Percentiles rank a stretch among this genome's conserved stretches.
phyloP scores from a whole-genome alignment of 2,888 invertebrate genomes.

The Drosophila neonasuta region DNA sequence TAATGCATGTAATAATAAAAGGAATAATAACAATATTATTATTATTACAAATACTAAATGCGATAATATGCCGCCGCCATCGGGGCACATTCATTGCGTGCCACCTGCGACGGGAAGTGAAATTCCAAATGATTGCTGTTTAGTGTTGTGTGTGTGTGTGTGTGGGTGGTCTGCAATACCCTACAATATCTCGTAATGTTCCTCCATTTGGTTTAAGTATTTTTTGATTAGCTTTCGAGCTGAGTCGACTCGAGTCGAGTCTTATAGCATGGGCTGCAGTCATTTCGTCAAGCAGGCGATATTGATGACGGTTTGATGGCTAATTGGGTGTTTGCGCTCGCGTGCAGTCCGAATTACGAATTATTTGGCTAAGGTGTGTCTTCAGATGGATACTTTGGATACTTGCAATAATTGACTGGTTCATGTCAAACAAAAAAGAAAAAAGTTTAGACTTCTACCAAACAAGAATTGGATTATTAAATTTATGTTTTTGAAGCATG shows the following conservation, averaged over 20 bases:
- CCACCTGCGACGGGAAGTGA: conserved; percentile 36
- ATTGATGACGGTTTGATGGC: conserved; percentile 31
- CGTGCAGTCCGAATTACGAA: conserved; percentile 18
- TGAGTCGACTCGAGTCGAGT: conserved; percentile 1
- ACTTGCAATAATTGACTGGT: conserved; percentile 11
- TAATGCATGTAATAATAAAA: conserved; percentile 9
- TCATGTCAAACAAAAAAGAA: too few relatives aligned
- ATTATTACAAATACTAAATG: conserved; percentile 3
- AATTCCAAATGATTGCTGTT: conserved; percentile 35
- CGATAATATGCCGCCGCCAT: conserved; percentile 1
- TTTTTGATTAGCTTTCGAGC: conserved; percentile 63
- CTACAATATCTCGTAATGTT: conserved; percentile 41
- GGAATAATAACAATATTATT: conserved; percentile 6
- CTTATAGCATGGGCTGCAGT: conserved; percentile 24
- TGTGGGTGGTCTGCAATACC: conserved; percentile 22
- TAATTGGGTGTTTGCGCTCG: conserved; percentile 44
- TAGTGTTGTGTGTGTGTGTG: conserved; percentile 1
- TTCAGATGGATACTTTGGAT: conserved; percentile 10
- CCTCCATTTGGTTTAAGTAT: conserved; percentile 57
- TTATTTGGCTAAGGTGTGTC: conserved; percentile 21
- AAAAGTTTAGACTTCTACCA: too few relatives aligned
- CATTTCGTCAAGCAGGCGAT: conserved; percentile 33
- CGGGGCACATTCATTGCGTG: conserved; percentile 37
- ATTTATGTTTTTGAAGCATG: background rate
- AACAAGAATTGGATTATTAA: too few relatives aligned